These are phyloP conservation scores for Mesoclemmys tuberculata DNA, from an alignment of 2,113 vertebrate species.

Conservation along the genomic window DNA sequence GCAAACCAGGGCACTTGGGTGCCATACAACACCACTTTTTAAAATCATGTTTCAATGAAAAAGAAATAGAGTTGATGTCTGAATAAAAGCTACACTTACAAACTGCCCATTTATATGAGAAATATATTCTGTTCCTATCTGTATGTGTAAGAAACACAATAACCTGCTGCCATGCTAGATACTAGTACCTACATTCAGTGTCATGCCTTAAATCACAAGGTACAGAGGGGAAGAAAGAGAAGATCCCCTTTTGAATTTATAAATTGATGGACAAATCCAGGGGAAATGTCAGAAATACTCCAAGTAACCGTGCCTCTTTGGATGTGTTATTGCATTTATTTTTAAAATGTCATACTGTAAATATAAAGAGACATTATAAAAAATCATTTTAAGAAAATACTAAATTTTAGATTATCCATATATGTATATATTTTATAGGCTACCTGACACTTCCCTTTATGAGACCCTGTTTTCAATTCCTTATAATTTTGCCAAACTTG, in stretches of 20 bases:
- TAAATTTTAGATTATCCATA: background rate
- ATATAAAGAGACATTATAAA: background rate
- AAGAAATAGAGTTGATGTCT: background rate
- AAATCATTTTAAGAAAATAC: background rate
- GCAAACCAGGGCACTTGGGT: background rate
- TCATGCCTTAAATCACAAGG: background rate
- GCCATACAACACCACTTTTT: fast-evolving
- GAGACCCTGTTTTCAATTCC: too few relatives aligned
- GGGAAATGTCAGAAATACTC: background rate
- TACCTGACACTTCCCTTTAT: background rate
- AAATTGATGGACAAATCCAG: background rate
- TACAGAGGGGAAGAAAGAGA: background rate
- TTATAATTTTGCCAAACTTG: too few relatives aligned
- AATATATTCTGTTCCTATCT: background rate
- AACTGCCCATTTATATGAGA: background rate
- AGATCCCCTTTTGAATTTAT: background rate
- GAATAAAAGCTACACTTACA: background rate
- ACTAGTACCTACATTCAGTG: background rate
- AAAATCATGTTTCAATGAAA: background rate
- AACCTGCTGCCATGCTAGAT: background rate
- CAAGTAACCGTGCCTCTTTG: background rate
- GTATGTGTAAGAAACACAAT: background rate
- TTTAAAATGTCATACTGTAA: background rate
- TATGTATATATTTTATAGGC: too few relatives aligned
- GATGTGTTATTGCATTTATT: background rate